Evolutionary conservation across 2,113 vertebrate genomes (phyloP).

Genomic region (Chaetodon trifascialis): DNA sequence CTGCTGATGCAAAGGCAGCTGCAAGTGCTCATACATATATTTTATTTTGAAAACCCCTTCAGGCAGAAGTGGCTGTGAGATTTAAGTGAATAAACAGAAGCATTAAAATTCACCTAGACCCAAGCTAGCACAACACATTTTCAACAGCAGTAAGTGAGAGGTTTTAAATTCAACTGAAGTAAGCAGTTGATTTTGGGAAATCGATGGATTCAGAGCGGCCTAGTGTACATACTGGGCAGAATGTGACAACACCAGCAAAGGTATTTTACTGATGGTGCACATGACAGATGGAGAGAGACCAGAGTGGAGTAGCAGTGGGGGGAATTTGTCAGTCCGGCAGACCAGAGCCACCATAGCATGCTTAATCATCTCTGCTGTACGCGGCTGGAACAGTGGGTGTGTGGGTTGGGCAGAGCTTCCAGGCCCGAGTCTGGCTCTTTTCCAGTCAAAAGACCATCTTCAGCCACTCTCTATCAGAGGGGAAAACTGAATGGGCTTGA

Average conservation of each 20-base stretch:
- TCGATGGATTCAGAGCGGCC: constrained; percentile 37
- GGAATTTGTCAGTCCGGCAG: constrained; percentile 59
- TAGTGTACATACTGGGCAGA: constrained; percentile 34
- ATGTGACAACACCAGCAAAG: constrained; percentile 50
- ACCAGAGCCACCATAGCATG: constrained; percentile 66
- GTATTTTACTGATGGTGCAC: constrained; percentile 37
- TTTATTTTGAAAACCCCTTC: constrained; percentile 29
- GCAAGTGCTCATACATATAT: constrained; percentile 19
- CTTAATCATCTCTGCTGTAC: constrained; percentile 81
- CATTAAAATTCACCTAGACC: constrained; percentile 1
- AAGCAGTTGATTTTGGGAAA: constrained; percentile 49
- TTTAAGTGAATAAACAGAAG: constrained; percentile 24
- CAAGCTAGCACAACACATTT: constrained; percentile 12
- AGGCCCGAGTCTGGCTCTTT: constrained; percentile 30
- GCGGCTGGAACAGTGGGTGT: constrained; percentile 60
- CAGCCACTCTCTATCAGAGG: constrained; percentile 43
- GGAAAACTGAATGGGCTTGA: constrained; percentile 45
- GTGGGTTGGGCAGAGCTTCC: constrained; percentile 46
- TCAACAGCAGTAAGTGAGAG: constrained; percentile 7
- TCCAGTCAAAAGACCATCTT: constrained; percentile 54
- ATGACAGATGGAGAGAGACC: constrained; percentile 80
- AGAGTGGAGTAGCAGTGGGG: constrained; percentile 40
- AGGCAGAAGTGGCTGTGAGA: constrained; percentile 28
- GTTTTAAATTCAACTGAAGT: constrained; percentile 43
- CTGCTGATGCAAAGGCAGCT: constrained; percentile 12